phyloP scores from a whole-genome alignment of 2,113 vertebrate species.

The Nerophis lumbriciformis region DNA sequence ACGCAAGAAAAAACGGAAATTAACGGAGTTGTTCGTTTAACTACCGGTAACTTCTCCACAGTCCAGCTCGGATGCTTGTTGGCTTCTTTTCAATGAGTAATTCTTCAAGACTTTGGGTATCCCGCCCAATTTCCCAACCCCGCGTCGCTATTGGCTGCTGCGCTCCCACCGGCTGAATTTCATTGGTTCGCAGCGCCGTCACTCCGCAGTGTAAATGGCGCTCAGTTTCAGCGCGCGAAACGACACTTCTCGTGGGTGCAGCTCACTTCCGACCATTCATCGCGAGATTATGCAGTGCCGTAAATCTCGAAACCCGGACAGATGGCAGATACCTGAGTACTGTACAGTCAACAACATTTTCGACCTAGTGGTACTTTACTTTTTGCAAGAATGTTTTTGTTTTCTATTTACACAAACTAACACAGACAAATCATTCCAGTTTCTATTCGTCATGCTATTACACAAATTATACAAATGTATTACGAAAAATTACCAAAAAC shows the following conservation, averaged over 20 bases:
- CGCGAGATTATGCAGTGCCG: conserved; percentile 58
- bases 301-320: conserved; percentile 20
- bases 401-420: too few relatives aligned
- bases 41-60: conserved; percentile 26
- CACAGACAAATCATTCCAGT: too few relatives aligned
- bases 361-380: not conserved
- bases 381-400: too few relatives aligned
- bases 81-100: conserved; percentile 72
- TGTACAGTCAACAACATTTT: conserved; percentile 40
- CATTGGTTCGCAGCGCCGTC: conserved; percentile 49
- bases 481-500: too few relatives aligned
- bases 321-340: conserved; percentile 11
- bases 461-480: too few relatives aligned
- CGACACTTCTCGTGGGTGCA: conserved; percentile 67
- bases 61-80: conserved; percentile 47
- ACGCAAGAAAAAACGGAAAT: conserved; percentile 36
- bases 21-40: conserved; percentile 28
- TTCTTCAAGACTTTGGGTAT: conserved; percentile 69
- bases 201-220: conserved; percentile 53
- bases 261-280: conserved; percentile 31
- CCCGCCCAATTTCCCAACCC: conserved; percentile 52
- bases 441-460: too few relatives aligned
- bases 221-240: conserved; percentile 77
- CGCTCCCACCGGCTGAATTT: rapidly evolving
- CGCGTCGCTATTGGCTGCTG: conserved; percentile 39